phyloP scores from a whole-genome alignment of 2,797 vertebrate genomes.

The Melopsittacus undulatus region DNA sequence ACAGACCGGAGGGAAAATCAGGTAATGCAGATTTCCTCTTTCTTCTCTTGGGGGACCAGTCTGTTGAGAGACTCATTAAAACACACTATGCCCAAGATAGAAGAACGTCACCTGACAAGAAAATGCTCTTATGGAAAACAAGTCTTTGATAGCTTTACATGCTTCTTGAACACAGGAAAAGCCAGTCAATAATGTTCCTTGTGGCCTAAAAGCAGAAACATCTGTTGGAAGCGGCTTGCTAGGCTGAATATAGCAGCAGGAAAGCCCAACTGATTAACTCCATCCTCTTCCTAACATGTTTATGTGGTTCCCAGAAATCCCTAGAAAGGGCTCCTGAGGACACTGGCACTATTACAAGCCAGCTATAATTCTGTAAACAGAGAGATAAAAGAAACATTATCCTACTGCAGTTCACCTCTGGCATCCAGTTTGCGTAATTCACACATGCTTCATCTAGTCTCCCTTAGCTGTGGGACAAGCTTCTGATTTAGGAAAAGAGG shows the following conservation, averaged over 20 bases:
- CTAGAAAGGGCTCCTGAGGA: slow-evolving; percentile 62
- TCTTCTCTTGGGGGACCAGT: not conserved
- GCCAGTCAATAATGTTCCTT: slow-evolving; percentile 37
- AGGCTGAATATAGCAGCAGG: slow-evolving; percentile 65
- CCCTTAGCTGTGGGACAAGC: not conserved
- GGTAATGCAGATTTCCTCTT: not conserved
- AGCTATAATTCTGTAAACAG: slow-evolving; percentile 48
- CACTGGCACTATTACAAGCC: slow-evolving; percentile 38
- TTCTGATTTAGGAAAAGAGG: not conserved
- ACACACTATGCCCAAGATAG: not conserved
- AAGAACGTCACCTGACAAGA: slow-evolving; percentile 25
- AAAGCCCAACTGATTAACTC: slow-evolving; percentile 69
- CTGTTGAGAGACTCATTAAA: slow-evolving; percentile 5
- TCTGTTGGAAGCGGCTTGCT: slow-evolving; percentile 52
- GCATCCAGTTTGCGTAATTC: slow-evolving; percentile 16
- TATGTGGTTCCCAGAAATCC: slow-evolving; percentile 60
- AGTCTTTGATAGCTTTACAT: slow-evolving; percentile 17
- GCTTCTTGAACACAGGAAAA: slow-evolving; percentile 24
- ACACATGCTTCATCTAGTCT: not conserved
- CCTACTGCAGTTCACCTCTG: slow-evolving; percentile 17
- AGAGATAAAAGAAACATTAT: slow-evolving; percentile 38
- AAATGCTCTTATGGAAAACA: slow-evolving; percentile 1
- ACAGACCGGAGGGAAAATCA: not conserved
- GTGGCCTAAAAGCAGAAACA: slow-evolving; percentile 66
- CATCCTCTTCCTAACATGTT: slow-evolving; percentile 60